Percentiles rank a stretch among this genome's conserved stretches.
Conservation (phyloP, 2,113 vertebrate genomes). For the Perognathus longimembris region DNA sequence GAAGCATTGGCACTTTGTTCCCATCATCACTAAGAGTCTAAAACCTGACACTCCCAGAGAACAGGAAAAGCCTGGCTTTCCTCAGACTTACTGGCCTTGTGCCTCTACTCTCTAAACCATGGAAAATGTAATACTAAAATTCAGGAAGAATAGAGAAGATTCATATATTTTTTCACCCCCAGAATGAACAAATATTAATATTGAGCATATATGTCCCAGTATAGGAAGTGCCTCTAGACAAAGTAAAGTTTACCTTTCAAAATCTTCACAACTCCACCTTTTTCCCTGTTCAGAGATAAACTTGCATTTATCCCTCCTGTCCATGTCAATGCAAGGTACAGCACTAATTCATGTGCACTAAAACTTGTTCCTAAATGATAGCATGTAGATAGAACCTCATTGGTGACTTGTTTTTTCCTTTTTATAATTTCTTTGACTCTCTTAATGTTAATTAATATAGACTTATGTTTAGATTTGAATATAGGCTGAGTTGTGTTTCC, state of each 20-base stretch:
- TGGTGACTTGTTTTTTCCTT: neutral
- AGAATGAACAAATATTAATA: neutral
- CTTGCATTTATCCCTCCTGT: neutral
- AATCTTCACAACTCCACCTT: neutral
- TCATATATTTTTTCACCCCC: neutral
- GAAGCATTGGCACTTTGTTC: neutral
- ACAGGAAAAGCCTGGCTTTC: neutral
- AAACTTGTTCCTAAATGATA: neutral
- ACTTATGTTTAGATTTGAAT: neutral
- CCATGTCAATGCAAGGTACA: neutral
- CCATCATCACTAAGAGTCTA: neutral
- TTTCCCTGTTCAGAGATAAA: neutral
- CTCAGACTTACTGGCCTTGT: neutral
- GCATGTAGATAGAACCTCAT: neutral
- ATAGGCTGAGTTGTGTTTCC: neutral
- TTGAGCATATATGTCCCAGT: neutral
- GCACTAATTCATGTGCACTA: neutral
- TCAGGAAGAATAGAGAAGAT: neutral
- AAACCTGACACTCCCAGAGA: neutral
- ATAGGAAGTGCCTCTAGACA: neutral
- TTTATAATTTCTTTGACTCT: neutral
- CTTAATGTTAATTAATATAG: neutral
- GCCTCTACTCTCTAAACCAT: neutral
- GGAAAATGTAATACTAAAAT: neutral
- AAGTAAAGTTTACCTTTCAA: neutral